These are phyloP conservation scores for Agrotis exclamationis DNA, from an alignment of 2,888 invertebrate species.

Conservation along the genomic window DNA sequence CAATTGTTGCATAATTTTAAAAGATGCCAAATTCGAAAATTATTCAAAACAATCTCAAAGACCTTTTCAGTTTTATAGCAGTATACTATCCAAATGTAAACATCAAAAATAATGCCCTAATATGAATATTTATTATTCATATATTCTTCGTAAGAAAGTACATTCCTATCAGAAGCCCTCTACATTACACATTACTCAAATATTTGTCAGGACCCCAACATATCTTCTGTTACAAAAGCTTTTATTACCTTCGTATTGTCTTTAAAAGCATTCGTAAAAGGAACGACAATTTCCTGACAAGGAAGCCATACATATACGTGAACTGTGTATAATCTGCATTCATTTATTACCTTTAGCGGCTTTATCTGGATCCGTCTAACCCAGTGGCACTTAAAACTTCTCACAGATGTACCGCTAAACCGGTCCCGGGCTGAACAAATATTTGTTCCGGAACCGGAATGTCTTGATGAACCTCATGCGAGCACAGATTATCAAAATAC, in stretches of 20 bases:
- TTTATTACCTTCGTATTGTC: slow-evolving; percentile 18
- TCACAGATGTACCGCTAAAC: slow-evolving; percentile 41
- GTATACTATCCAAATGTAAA: neutral
- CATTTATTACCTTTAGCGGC: slow-evolving; percentile 28
- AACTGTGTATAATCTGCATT: slow-evolving; percentile 24
- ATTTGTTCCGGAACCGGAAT: slow-evolving; percentile 61
- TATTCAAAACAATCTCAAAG: no score
- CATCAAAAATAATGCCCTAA: neutral
- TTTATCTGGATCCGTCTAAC: slow-evolving; percentile 19
- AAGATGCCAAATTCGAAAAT: no score
- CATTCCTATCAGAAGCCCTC: slow-evolving; percentile 11
- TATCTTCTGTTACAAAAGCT: slow-evolving; percentile 1
- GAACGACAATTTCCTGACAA: slow-evolving; percentile 10
- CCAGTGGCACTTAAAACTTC: slow-evolving; percentile 22
- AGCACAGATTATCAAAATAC: slow-evolving; percentile 60
- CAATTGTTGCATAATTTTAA: no score
- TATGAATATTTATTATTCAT: neutral
- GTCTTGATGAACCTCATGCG: slow-evolving; percentile 52
- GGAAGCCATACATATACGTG: neutral
- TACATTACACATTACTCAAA: slow-evolving; percentile 12
- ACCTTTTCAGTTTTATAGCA: neutral
- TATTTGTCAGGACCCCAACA: slow-evolving; percentile 21
- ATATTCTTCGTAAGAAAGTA: neutral
- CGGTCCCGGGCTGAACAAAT: slow-evolving; percentile 55
- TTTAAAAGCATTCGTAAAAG: slow-evolving; percentile 29